Percentiles rank a stretch among this genome's conserved stretches.
Evolutionary conservation across 2,888 invertebrate genomes (phyloP).

Genomic region (Axea sp.): DNA sequence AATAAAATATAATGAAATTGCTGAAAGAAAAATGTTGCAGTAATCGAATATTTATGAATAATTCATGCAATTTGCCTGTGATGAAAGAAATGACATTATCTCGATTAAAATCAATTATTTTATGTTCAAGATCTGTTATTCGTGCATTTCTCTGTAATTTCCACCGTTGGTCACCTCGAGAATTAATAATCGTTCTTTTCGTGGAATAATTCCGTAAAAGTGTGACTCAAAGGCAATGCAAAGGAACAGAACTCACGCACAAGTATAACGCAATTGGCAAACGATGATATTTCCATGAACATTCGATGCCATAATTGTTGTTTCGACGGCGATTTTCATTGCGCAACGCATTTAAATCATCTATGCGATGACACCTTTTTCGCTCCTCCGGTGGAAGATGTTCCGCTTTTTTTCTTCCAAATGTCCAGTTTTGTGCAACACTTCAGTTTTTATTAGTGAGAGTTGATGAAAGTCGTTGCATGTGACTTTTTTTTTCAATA

Average conservation of each 20-base stretch:
- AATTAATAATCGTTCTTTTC: constrained; percentile 32
- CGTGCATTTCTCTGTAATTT: constrained; percentile 42
- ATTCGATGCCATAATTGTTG: constrained; percentile 2
- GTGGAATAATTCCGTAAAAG: constrained; percentile 33
- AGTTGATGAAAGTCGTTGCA: too few relatives aligned
- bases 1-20: too few relatives aligned
- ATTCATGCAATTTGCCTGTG: constrained; percentile 38
- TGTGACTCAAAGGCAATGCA: constrained; percentile 42
- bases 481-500: constrained; percentile 5
- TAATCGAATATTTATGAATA: constrained; percentile 35
- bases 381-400: too few relatives aligned
- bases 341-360: constrained; percentile 1
- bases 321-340: constrained; percentile 1
- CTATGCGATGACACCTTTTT: too few relatives aligned
- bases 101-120: constrained; percentile 52
- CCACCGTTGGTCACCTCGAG: constrained; percentile 9
- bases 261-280: not conserved
- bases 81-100: constrained; percentile 52
- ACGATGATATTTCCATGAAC: not conserved
- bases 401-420: too few relatives aligned
- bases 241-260: constrained; percentile 19
- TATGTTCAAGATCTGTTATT: constrained; percentile 42
- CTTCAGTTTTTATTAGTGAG: too few relatives aligned
- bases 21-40: too few relatives aligned
- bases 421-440: too few relatives aligned